A percentile compares a stretch with the other conserved stretches of the same genome.
Evolutionary conservation across 2,113 vertebrate species (phyloP).

Genomic region (Rattus rattus): DNA sequence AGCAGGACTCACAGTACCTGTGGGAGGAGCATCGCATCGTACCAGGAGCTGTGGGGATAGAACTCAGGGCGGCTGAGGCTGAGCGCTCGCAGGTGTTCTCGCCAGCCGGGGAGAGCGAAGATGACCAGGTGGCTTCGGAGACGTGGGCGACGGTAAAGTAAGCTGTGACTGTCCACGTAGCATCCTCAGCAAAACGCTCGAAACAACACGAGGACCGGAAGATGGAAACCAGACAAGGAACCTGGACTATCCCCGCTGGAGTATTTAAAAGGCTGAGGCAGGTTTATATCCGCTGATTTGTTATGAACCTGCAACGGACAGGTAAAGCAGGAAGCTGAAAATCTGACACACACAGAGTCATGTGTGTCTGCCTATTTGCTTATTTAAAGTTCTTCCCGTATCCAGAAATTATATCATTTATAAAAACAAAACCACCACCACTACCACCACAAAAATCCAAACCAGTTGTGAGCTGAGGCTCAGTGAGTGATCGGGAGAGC

Average conservation of each 20-base stretch:
- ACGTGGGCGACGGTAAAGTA: neutral
- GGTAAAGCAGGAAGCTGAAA: neutral
- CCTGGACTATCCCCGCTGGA: neutral
- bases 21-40: neutral
- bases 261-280: neutral
- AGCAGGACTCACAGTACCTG: neutral
- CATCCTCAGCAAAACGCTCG: neutral
- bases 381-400: neutral
- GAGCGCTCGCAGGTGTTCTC: neutral
- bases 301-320: neutral
- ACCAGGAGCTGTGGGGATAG: neutral
- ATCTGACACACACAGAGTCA: neutral
- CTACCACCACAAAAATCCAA: neutral
- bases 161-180: neutral
- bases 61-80: neutral
- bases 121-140: neutral
- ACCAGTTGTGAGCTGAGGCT: neutral
- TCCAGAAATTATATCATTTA: neutral
- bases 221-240: neutral
- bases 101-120: neutral
- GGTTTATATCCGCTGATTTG: neutral
- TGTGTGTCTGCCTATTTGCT: neutral
- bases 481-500: neutral
- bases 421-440: neutral
- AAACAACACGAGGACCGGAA: neutral